Evolutionary conservation across 2,797 vertebrate species (phyloP).

Genomic region (Arremon aurantiirostris): DNA sequence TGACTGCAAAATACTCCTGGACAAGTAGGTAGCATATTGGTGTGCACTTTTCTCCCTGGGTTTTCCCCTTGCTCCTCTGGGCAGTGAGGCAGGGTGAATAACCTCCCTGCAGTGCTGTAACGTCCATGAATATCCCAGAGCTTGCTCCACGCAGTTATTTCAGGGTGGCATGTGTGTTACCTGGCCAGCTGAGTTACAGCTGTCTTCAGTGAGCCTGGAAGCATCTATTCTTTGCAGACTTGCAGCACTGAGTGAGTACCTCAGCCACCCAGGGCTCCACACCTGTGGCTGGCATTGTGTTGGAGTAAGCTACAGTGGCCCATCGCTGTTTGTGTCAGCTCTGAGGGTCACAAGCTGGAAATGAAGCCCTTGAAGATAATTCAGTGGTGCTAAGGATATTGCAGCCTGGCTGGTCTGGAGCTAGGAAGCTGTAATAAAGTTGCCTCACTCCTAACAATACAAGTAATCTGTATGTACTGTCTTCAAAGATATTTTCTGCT

Average conservation of each 20-base stretch:
- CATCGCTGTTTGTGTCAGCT: not conserved
- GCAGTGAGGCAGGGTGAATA: not conserved
- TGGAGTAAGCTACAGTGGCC: not conserved
- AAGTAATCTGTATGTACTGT: not conserved
- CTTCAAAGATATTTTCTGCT: not conserved
- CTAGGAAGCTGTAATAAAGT: not conserved
- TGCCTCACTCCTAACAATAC: not conserved
- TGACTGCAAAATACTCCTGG: not conserved
- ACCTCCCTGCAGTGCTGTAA: not conserved
- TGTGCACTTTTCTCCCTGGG: not conserved
- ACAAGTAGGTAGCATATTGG: not conserved
- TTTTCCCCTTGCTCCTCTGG: too few relatives aligned
- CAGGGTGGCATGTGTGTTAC: not conserved
- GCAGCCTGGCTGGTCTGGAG: not conserved
- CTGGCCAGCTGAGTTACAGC: not conserved
- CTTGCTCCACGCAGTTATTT: not conserved
- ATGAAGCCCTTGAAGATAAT: not conserved
- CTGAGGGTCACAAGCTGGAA: not conserved
- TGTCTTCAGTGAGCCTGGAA: not conserved
- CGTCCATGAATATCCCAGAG: rapidly evolving
- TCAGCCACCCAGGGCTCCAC: rapidly evolving
- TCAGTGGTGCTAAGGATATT: not conserved
- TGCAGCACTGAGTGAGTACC: too few relatives aligned
- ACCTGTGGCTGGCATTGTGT: not conserved
- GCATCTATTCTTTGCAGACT: not conserved